phyloP scores from a whole-genome alignment of 2,888 invertebrate genomes.

The Caenorhabditis imperialis region DNA sequence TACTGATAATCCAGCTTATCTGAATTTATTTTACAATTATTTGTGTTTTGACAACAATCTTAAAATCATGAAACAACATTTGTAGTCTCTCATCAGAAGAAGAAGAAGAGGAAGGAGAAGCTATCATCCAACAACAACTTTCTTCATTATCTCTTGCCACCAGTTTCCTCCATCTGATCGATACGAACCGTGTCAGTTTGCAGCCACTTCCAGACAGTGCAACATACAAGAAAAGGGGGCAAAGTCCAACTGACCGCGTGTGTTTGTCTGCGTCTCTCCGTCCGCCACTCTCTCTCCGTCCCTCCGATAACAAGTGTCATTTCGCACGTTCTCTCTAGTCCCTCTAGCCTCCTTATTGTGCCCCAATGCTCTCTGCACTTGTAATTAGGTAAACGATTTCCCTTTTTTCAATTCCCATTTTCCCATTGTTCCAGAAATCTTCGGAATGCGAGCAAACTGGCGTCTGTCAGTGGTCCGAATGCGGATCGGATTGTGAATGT shows the following conservation, averaged over 20 bases:
- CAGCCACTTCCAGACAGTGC: too few relatives aligned
- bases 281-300: constrained; percentile 18
- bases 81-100: neutral
- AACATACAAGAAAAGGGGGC: constrained; percentile 6
- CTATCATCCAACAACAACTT: too few relatives aligned
- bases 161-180: too few relatives aligned
- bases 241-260: constrained; percentile 35
- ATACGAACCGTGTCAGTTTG: too few relatives aligned
- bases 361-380: constrained; percentile 39
- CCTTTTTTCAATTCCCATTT: constrained; percentile 1
- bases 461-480: constrained; percentile 32
- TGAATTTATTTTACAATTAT: too few relatives aligned
- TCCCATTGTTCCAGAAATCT: constrained; percentile 6
- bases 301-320: constrained; percentile 34
- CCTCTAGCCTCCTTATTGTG: neutral
- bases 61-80: too few relatives aligned
- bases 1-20: too few relatives aligned
- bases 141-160: too few relatives aligned
- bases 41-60: too few relatives aligned
- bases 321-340: constrained; percentile 37
- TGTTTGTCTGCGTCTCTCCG: constrained; percentile 27
- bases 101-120: neutral
- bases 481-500: constrained; percentile 48
- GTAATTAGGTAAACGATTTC: constrained; percentile 22
- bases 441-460: constrained; percentile 26